Evolutionary conservation across 1,140 invertebrate species (phyloP).

Genomic region (Rhopalosiphum maidis): DNA sequence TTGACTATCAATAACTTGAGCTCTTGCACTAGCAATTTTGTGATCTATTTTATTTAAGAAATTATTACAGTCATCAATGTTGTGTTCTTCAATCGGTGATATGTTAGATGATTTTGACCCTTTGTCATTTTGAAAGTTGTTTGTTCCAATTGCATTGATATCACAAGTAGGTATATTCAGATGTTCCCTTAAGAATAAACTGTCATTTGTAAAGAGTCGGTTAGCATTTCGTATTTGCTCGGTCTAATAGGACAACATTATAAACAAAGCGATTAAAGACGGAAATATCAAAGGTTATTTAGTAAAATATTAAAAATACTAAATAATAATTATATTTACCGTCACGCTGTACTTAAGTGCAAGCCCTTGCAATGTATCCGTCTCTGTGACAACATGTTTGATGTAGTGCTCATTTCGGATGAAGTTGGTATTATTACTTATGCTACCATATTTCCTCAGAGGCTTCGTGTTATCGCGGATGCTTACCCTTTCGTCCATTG

Average conservation of each 20-base stretch:
- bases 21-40: slow-evolving; percentile 82
- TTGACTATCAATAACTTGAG: slow-evolving; percentile 81
- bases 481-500: slow-evolving; percentile 73
- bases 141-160: slow-evolving; percentile 43
- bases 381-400: slow-evolving; percentile 78
- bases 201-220: slow-evolving; percentile 86
- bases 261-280: background rate
- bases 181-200: slow-evolving; percentile 66
- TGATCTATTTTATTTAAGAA: slow-evolving; percentile 87
- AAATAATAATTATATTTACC: slow-evolving; percentile 69
- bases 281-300: background rate
- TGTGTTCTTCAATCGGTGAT: slow-evolving; percentile 58
- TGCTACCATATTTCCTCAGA: slow-evolving; percentile 88
- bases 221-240: slow-evolving; percentile 89
- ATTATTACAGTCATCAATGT: slow-evolving; percentile 71
- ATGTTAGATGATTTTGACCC: background rate
- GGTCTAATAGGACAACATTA: slow-evolving; percentile 70
- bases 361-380: slow-evolving; percentile 91
- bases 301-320: background rate
- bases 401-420: slow-evolving; percentile 70
- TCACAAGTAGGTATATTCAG: slow-evolving; percentile 60
- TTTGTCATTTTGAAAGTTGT: background rate
- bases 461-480: slow-evolving; percentile 82
- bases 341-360: slow-evolving; percentile 91
- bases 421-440: slow-evolving; percentile 69